phyloP scores from a whole-genome alignment of 2,888 invertebrate genomes.

The Formica aserva region DNA sequence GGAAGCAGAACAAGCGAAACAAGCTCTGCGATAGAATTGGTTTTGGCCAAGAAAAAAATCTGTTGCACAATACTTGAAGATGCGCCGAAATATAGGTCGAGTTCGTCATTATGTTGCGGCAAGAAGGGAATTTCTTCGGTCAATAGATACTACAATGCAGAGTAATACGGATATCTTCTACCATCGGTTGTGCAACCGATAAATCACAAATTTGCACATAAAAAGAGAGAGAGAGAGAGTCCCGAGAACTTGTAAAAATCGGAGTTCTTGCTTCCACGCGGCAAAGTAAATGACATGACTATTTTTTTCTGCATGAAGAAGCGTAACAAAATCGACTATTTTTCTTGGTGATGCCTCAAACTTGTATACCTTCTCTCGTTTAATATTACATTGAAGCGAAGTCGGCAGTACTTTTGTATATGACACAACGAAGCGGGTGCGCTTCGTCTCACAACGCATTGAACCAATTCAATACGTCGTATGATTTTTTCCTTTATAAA shows the following conservation, averaged over 20 bases:
- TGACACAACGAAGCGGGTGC: neutral
- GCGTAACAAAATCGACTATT: neutral
- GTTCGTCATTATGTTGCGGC: constrained; percentile 8
- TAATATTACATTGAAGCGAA: neutral
- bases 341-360: neutral
- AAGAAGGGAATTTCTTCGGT: constrained; percentile 6
- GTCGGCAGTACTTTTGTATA: neutral
- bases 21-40: neutral
- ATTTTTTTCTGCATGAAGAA: neutral
- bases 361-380: neutral
- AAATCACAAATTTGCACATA: constrained; percentile 15
- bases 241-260: constrained; percentile 1
- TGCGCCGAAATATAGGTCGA: neutral
- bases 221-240: neutral
- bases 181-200: neutral
- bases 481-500: neutral
- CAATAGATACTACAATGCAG: neutral
- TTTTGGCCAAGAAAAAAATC: neutral
- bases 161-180: neutral
- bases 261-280: neutral
- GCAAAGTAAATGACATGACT: neutral
- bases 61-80: neutral
- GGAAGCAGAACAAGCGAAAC: neutral
- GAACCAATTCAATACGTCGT: neutral
- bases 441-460: neutral